Conservation (phyloP, 2,113 vertebrate species). For the Xiphias gladius region DNA sequence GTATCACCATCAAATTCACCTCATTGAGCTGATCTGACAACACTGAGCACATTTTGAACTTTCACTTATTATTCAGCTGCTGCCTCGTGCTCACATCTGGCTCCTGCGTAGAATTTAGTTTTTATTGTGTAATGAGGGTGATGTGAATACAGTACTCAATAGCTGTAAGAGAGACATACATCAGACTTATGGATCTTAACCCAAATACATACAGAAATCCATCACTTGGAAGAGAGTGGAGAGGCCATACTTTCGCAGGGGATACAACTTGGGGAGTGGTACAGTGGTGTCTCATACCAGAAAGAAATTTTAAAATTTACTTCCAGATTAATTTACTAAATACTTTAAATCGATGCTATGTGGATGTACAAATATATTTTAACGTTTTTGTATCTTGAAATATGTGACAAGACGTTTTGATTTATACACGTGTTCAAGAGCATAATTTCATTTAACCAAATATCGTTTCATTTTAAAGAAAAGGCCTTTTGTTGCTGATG, state of each 20-base stretch:
- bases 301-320: too few species aligned
- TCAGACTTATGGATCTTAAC: background rate
- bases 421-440: too few species aligned
- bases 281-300: background rate
- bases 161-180: background rate
- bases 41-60: slow-evolving; percentile 21
- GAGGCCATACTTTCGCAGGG: background rate
- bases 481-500: too few species aligned
- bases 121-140: background rate
- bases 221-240: background rate
- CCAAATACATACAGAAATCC: background rate
- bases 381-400: too few species aligned
- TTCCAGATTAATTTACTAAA: too few species aligned
- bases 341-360: too few species aligned
- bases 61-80: slow-evolving; percentile 17
- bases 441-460: too few species aligned
- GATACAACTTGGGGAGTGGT: background rate
- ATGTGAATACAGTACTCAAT: background rate
- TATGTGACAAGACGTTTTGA: too few species aligned
- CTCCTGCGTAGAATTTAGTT: background rate
- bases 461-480: too few species aligned
- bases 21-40: slow-evolving; percentile 22
- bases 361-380: too few species aligned
- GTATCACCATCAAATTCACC: slow-evolving; percentile 31
- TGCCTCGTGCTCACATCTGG: background rate